Base-by-base conservation (phyloP, 2,113 vertebrate genomes). In the Anser brachyrhynchus region DNA sequence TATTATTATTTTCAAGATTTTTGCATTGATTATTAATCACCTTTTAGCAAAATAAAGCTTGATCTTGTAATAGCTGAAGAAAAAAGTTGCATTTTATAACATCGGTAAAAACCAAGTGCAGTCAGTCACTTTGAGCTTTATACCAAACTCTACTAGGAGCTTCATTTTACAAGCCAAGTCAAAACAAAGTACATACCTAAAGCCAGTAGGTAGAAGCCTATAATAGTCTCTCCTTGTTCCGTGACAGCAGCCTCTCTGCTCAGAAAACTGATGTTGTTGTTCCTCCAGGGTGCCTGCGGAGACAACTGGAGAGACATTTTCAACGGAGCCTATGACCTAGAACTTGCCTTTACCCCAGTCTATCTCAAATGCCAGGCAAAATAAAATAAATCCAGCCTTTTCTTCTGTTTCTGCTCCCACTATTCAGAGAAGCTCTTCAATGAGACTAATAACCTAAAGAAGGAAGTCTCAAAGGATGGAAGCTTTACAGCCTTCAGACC, bases 281-380 rank as follows among this genome's bases (percentile, higher is more conserved):
- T 98, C 96, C 98, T 98, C 98, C 98, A 98, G n/a, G 97, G 98
- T 81, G 98, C 98, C 96, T 98, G 98, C 58, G 96, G 55, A 90
- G 98, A 98, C 91, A 96, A 91, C 67, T 96, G 98, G 62, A 98
- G 75, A 54, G 98, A 98, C 98, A 98, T 98, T 97, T 98, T 98
- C 97, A 89, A 64, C 8, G 1, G 20, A 77, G 55, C 9, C 93
- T 55, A 89, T 83, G 82, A 76, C 62, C 37, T 78, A 84, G 88
- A 87, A 93, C 84, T 84, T 74, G 57, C 61, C 29, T 92, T 94
- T 93, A 88, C 73, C 81, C 62, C 96, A 89, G 91, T 94, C 84
- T 2, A 41, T 76, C 61, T 33, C 14, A 9, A 52, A 23, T 54
- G 23, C 44, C 62, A 54, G 77, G 43, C 1, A 8, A 88, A 95